phyloP scores from a whole-genome alignment of 2,113 vertebrate genomes.

The Seriola rivoliana region DNA sequence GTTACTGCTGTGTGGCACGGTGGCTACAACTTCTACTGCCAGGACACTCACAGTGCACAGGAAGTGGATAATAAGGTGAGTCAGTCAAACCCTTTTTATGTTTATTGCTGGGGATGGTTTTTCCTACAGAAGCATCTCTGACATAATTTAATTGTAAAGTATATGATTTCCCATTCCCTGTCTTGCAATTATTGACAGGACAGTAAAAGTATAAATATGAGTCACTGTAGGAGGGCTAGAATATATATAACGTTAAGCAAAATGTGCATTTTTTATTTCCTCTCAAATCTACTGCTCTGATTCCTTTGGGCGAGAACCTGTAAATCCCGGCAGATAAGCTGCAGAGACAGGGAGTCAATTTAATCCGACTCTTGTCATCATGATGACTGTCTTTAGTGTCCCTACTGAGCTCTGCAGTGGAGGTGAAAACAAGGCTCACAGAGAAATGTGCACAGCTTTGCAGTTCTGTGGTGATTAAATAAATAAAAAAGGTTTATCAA shows the following conservation, averaged over 20 bases:
- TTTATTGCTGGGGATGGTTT: background rate
- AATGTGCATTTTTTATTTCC: slow-evolving; percentile 1
- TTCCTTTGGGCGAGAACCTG: slow-evolving; percentile 40
- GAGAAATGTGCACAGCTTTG: slow-evolving; percentile 50
- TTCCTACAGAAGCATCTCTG: background rate
- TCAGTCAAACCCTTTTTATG: background rate
- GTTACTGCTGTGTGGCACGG: slow-evolving; percentile 89
- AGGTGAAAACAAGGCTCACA: slow-evolving; percentile 47
- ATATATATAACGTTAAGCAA: background rate
- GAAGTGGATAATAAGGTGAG: slow-evolving; percentile 92
- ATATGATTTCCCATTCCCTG: background rate
- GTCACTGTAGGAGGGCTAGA: background rate
- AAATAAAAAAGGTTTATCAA: slow-evolving; percentile 28
- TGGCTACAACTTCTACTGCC: slow-evolving; percentile 94
- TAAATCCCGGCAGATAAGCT: slow-evolving; percentile 62
- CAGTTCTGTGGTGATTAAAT: slow-evolving; percentile 45
- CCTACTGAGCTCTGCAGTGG: slow-evolving; percentile 8
- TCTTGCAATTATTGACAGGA: background rate
- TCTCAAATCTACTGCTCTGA: slow-evolving; percentile 18
- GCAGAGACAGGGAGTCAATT: slow-evolving; percentile 46
- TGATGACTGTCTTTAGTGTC: slow-evolving; percentile 37
- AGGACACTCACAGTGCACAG: slow-evolving; percentile 90
- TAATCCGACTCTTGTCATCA: slow-evolving; percentile 63
- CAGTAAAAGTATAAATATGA: background rate
- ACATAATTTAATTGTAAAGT: background rate